Evolutionary conservation across 2,797 vertebrate species (phyloP).

Genomic region (Characodon lateralis): DNA sequence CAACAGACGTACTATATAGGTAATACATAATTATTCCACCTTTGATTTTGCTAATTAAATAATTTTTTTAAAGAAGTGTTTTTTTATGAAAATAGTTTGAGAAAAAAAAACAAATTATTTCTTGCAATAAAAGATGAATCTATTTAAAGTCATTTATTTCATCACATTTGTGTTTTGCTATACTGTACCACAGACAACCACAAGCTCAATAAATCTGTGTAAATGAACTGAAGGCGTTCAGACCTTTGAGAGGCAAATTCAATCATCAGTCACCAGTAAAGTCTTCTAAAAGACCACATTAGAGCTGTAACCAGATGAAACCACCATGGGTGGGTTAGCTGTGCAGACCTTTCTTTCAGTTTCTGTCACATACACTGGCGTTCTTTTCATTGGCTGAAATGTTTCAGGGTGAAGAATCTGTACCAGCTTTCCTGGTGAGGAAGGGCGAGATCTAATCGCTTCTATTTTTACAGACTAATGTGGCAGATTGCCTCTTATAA

Average conservation of each 20-base stretch:
- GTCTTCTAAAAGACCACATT: slow-evolving; percentile 14
- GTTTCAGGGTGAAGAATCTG: slow-evolving; percentile 23
- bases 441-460: slow-evolving; percentile 24
- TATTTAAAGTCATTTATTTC: background rate
- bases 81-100: no score
- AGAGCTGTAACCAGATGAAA: background rate
- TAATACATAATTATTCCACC: no score
- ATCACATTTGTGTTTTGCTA: background rate
- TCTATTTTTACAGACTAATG: slow-evolving; percentile 51
- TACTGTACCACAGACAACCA: background rate
- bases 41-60: no score
- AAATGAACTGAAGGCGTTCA: slow-evolving; percentile 21
- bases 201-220: slow-evolving; percentile 30
- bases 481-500: slow-evolving; percentile 33
- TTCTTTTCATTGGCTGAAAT: slow-evolving; percentile 1
- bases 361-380: background rate
- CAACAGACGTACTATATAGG: no score
- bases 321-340: background rate
- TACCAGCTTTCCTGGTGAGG: slow-evolving; percentile 16
- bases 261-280: slow-evolving; percentile 12
- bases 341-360: background rate
- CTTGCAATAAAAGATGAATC: background rate
- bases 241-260: slow-evolving; percentile 18
- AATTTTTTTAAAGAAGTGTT: no score
- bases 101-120: no score